phyloP scores from a whole-genome alignment of 2,113 vertebrate genomes.

The Ammodytes dubius region DNA sequence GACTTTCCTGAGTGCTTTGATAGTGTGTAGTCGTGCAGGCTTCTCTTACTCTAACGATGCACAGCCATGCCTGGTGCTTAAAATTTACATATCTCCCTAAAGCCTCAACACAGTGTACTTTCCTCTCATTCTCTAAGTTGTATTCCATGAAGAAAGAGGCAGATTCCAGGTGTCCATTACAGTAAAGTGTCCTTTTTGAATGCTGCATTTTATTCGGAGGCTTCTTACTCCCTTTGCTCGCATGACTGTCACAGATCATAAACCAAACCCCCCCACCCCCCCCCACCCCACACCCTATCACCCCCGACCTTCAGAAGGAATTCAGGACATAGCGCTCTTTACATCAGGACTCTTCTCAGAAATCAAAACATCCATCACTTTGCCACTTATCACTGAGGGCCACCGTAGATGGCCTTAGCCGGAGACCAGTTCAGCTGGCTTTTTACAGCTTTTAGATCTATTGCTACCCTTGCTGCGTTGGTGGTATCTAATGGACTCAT shows the following conservation, averaged over 20 bases:
- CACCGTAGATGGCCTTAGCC: constrained; percentile 33
- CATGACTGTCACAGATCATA: constrained; percentile 68
- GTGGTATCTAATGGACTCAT: constrained; percentile 67
- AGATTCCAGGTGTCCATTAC: constrained; percentile 45
- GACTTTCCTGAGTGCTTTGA: constrained; percentile 54
- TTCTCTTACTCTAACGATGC: constrained; percentile 63
- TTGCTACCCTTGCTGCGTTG: constrained; percentile 35
- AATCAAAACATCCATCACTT: constrained; percentile 60
- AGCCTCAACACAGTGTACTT: constrained; percentile 39
- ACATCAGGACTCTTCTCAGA: constrained; percentile 57
- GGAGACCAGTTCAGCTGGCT: constrained; percentile 31
- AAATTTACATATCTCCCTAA: constrained; percentile 69
- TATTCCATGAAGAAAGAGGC: constrained; percentile 37
- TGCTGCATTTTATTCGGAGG: constrained; percentile 54
- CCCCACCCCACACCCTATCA: constrained; percentile 14
- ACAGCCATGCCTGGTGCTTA: constrained; percentile 21
- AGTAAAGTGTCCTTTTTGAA: constrained; percentile 36
- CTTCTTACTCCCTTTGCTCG: constrained; percentile 41
- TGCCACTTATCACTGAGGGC: constrained; percentile 55
- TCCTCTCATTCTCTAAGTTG: constrained; percentile 30
- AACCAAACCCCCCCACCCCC: constrained; percentile 36
- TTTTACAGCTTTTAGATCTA: constrained; percentile 53
- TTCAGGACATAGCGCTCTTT: constrained; percentile 10
- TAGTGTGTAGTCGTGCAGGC: constrained; percentile 29
- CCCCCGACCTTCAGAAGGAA: constrained; percentile 60